phyloP scores from a whole-genome alignment of 2,113 vertebrate species.

The Zosterops japonicus region DNA sequence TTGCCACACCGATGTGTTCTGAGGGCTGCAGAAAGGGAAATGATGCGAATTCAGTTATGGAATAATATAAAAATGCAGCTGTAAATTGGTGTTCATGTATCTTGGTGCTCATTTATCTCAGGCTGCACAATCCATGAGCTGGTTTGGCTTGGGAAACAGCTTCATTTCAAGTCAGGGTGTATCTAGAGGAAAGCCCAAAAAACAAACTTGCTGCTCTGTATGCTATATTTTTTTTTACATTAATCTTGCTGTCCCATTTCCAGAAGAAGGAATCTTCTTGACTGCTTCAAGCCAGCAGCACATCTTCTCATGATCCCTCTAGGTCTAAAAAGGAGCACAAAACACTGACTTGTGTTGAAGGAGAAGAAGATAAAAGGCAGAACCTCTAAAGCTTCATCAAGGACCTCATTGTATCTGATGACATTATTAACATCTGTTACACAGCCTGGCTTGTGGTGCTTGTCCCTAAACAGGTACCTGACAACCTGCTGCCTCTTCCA shows the following conservation, averaged over 20 bases:
- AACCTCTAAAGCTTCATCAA: neutral
- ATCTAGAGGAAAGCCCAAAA: neutral
- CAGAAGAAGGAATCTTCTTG: neutral
- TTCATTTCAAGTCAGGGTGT: neutral
- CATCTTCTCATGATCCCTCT: neutral
- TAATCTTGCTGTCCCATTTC: neutral
- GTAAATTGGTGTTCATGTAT: neutral
- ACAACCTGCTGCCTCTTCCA: neutral
- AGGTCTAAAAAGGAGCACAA: neutral
- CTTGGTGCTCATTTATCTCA: neutral
- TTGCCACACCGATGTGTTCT: rapidly evolving
- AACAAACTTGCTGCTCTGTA: neutral
- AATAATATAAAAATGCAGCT: neutral
- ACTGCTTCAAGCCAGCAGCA: neutral
- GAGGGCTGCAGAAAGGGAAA: neutral
- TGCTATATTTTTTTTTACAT: neutral
- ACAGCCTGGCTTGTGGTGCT: neutral
- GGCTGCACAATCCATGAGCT: neutral
- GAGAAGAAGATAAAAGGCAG: neutral
- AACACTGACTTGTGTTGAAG: neutral
- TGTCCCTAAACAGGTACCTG: neutral
- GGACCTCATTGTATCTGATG: neutral
- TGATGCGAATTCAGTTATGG: neutral
- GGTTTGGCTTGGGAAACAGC: neutral
- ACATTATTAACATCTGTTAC: neutral